phyloP scores from a whole-genome alignment of 2,888 invertebrate genomes.

The Apodemia hepburni region DNA sequence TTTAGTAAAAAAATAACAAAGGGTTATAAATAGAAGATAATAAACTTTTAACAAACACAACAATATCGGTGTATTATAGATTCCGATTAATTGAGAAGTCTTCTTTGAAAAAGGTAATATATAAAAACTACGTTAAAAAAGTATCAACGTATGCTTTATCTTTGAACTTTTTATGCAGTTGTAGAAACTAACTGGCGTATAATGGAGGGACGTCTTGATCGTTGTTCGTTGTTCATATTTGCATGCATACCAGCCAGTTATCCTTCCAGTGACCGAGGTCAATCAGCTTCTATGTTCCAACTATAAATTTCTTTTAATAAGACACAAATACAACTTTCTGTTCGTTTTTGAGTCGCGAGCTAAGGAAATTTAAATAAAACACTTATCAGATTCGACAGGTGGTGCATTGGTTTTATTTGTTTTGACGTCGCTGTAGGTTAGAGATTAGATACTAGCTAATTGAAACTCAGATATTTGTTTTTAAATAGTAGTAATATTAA shows the following conservation, averaged over 20 bases:
- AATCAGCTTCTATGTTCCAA: conserved; percentile 73
- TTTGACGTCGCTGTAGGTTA: conserved; percentile 77
- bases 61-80: too few species aligned
- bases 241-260: conserved; percentile 58
- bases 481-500: neutral
- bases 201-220: conserved; percentile 19
- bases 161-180: neutral
- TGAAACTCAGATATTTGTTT: conserved; percentile 52
- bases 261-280: conserved; percentile 73
- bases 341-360: conserved; percentile 71
- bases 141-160: neutral
- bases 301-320: conserved; percentile 80
- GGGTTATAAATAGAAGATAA: too few species aligned
- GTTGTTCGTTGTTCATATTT: conserved; percentile 43
- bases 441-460: conserved; percentile 70
- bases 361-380: conserved; percentile 78
- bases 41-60: too few species aligned
- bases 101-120: neutral
- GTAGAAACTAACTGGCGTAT: conserved; percentile 13
- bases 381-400: conserved; percentile 80
- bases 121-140: neutral
- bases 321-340: conserved; percentile 74
- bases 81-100: neutral
- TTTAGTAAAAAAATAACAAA: too few species aligned
- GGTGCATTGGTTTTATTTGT: conserved; percentile 58